Conservation (phyloP, 2,113 vertebrate species). For the Fukomys damarensis region DNA sequence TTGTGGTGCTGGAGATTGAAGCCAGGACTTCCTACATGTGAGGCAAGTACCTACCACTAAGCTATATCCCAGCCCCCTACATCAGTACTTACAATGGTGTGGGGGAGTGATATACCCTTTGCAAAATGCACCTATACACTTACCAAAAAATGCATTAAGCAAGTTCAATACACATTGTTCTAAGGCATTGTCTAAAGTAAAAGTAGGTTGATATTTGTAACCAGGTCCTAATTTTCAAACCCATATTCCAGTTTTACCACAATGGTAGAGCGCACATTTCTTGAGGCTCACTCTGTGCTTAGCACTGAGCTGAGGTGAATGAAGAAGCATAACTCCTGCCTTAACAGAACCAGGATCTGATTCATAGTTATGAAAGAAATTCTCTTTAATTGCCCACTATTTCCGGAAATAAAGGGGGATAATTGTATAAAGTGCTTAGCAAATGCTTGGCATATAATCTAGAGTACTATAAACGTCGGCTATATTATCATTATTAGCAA, state of each 20-base stretch:
- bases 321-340: background rate
- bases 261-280: background rate
- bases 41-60: background rate
- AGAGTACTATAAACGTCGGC: background rate
- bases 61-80: background rate
- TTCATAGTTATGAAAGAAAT: background rate
- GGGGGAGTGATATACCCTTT: background rate
- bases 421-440: background rate
- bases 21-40: background rate
- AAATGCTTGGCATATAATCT: background rate
- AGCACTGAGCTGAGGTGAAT: background rate
- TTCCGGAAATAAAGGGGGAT: constrained; percentile 52
- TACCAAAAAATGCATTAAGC: background rate
- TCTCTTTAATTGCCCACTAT: background rate
- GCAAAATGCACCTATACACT: background rate
- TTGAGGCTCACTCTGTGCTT: background rate
- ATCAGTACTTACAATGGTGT: background rate
- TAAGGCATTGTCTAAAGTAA: background rate
- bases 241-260: background rate
- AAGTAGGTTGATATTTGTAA: background rate
- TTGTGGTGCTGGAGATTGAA: background rate
- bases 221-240: background rate
- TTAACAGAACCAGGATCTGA: background rate
- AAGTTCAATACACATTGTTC: background rate
- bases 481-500: background rate